These are phyloP conservation scores for Choristoneura rosaceana DNA, from an alignment of 2,888 invertebrate genomes.

Conservation along the genomic window DNA sequence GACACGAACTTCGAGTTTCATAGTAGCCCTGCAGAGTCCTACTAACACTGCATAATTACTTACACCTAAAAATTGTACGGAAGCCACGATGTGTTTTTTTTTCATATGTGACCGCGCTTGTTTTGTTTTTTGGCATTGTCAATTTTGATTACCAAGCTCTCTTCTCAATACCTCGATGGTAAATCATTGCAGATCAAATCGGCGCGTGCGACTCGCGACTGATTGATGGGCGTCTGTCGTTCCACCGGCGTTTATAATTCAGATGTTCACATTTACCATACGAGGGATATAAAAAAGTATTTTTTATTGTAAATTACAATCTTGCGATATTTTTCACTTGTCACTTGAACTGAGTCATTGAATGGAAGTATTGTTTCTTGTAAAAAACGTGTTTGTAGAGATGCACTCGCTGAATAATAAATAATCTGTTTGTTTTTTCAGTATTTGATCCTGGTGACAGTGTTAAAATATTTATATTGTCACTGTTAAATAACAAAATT, in stretches of 20 bases:
- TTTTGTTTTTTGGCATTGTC: neutral
- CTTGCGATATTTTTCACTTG: neutral
- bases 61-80: no score
- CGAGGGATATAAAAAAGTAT: slow-evolving; percentile 7
- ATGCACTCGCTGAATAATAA: neutral
- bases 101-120: neutral
- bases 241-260: slow-evolving; percentile 24
- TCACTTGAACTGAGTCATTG: neutral
- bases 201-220: slow-evolving; percentile 10
- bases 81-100: no score
- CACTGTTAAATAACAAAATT: no score
- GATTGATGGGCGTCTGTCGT: slow-evolving; percentile 26
- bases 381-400: neutral
- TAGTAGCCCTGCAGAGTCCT: no score
- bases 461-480: no score
- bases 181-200: slow-evolving; percentile 10
- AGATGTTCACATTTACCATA: slow-evolving; percentile 23
- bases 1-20: no score
- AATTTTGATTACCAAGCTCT: neutral
- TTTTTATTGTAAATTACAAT: slow-evolving; percentile 13
- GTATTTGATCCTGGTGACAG: neutral
- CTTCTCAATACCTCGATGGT: neutral
- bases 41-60: no score
- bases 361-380: neutral
- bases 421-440: neutral